These are phyloP conservation scores for Salarias fasciatus DNA, from an alignment of 2,797 vertebrate species.

Conservation along the genomic window DNA sequence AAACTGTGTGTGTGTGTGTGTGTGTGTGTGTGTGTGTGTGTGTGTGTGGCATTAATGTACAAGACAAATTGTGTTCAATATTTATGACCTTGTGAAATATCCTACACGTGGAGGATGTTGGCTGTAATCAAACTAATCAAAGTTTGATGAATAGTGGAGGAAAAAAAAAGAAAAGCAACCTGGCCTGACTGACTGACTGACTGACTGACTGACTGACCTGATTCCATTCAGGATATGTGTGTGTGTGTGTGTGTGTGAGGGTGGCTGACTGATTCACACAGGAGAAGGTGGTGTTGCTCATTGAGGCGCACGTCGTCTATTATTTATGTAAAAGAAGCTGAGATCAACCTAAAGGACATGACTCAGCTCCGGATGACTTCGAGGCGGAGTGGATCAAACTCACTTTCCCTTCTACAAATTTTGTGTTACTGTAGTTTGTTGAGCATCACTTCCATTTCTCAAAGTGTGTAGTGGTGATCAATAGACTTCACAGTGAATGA, in stretches of 20 bases:
- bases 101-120: not conserved
- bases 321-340: conserved; percentile 28
- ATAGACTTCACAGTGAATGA: no score
- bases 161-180: conserved; percentile 2
- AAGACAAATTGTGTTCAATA: not conserved
- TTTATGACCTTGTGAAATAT: conserved; percentile 3
- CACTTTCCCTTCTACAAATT: no score
- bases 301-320: conserved; percentile 5
- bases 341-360: conserved; percentile 10
- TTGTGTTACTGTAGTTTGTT: no score
- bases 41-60: not conserved
- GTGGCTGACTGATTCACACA: conserved; percentile 16
- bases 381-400: not conserved
- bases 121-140: not conserved
- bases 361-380: conserved; percentile 11
- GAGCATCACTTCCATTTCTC: no score
- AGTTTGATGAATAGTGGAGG: not conserved
- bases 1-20: no score
- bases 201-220: conserved; percentile 11
- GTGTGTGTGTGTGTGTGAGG: not conserved
- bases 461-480: no score
- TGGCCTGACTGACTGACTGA: no score
- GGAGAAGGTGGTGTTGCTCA: conserved; percentile 5
- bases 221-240: not conserved
- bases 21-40: no score